Evolutionary conservation across 2,888 invertebrate species (phyloP), one percentile per base, ranked within the genome.

Genomic region (Mactromeris polynyma): DNA sequence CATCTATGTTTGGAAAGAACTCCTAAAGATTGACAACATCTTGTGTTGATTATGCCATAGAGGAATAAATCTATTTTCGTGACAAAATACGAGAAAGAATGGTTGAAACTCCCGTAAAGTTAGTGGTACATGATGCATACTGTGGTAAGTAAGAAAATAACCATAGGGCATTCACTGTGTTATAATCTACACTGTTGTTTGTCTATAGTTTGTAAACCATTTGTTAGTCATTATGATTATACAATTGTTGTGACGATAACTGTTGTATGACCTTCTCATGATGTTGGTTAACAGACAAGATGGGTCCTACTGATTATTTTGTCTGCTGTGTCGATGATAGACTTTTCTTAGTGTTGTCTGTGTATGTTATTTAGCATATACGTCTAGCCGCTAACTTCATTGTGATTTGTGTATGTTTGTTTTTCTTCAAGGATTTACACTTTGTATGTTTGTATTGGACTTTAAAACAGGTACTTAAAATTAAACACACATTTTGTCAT

Each of bases 101-200:
- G 84, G 84, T 84, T 77, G 79, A 80, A 21, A 89, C 86, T 19
- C 89, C 89, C 14, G 80, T 89, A 19, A 89, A 89, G 33, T 46
- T 89, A 26, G 89, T 89, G 11, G 86, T 89, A 33, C 89, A 89
- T 77, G 86, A 89, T 64, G 26, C 78, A 40, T 89, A 84, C 58
- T 83, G 86, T 58, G 89, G 89, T 89, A 81, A 84, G 89, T 89
- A 33, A 21, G n/a, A 17, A 73, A 26, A 64, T 64, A 64, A 64
- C 58, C 58, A 26, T 9, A 64, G 58, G 58, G 26, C 58, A 64
- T 64, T 64, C n/a, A 64, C 58, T 0, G 26, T 64, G 58, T 64
- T 26, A 26, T 26, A 26, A 17, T 19, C n/a, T n/a, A 54, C n/a
- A 54, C 17, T 51, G 21, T 54, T 54, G 54, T 54, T 54, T 19